Evolutionary conservation across 2,797 vertebrate species (phyloP).

Genomic region (Arctocebus calabarensis): DNA sequence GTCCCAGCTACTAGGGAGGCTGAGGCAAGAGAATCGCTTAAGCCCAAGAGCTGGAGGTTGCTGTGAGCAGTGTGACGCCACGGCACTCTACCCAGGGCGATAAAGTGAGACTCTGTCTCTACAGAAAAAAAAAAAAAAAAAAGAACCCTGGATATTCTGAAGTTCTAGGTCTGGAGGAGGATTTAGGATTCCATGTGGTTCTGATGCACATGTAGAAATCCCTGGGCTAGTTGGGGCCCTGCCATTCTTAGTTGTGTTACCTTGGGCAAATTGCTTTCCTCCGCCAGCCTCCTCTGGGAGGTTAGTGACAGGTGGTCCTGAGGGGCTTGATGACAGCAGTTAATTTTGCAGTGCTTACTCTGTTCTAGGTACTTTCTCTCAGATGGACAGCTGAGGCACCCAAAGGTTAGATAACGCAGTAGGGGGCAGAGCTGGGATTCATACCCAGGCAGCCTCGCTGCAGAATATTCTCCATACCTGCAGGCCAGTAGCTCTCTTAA

Average conservation of each 20-base stretch:
- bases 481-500: neutral
- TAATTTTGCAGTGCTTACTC: accelerated
- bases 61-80: no score
- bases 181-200: neutral
- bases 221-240: neutral
- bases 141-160: neutral
- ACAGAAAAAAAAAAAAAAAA: no score
- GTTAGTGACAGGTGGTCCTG: neutral
- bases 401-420: neutral
- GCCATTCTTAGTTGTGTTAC: neutral
- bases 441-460: neutral
- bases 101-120: no score
- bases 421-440: neutral
- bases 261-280: neutral
- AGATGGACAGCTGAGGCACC: neutral
- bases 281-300: neutral
- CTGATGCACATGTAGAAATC: neutral
- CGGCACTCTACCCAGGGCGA: no score
- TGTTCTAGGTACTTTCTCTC: neutral
- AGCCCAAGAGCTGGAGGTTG: no score
- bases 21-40: no score
- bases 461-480: neutral
- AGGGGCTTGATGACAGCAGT: neutral
- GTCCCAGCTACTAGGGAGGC: no score
- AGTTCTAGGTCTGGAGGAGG: neutral